phyloP scores from a whole-genome alignment of 1,140 invertebrate genomes.

The Bombus polaris region DNA sequence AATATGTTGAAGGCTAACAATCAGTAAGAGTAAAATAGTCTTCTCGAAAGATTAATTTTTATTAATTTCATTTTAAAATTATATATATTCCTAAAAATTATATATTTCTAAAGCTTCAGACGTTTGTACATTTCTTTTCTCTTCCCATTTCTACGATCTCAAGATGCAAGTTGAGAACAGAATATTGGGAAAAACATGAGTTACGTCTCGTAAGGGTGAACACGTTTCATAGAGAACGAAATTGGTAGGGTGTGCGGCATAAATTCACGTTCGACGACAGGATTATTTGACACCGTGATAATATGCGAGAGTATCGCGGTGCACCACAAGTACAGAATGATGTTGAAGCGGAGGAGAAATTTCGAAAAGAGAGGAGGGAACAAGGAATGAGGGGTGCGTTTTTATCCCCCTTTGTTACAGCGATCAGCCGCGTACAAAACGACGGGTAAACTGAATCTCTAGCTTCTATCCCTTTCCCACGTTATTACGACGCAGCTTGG shows the following conservation, averaged over 20 bases:
- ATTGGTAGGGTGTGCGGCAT: constrained; percentile 45
- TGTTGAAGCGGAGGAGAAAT: constrained; percentile 44
- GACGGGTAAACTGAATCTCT: constrained; percentile 56
- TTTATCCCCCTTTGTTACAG: constrained; percentile 60
- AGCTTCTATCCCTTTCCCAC: background rate
- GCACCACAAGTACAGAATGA: constrained; percentile 38
- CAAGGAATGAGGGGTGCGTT: constrained; percentile 14
- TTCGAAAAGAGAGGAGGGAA: constrained; percentile 3
- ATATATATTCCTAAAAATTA: too few species aligned
- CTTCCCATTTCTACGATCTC: background rate
- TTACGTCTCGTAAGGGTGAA: constrained; percentile 19
- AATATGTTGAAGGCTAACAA: too few species aligned
- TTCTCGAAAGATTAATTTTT: too few species aligned
- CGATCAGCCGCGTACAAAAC: constrained; percentile 48
- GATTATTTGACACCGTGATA: constrained; percentile 64
- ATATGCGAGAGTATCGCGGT: constrained; percentile 57
- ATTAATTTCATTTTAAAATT: too few species aligned
- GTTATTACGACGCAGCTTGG: constrained; percentile 13
- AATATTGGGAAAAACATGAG: constrained; percentile 43
- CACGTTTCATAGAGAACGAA: constrained; percentile 42
- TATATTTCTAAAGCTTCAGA: too few species aligned
- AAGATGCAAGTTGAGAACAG: background rate
- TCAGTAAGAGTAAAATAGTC: too few species aligned
- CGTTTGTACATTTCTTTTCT: background rate
- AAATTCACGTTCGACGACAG: constrained; percentile 60